These are phyloP conservation scores for Bactericera cockerelli DNA, from an alignment of 1,140 invertebrate genomes.

Conservation along the genomic window DNA sequence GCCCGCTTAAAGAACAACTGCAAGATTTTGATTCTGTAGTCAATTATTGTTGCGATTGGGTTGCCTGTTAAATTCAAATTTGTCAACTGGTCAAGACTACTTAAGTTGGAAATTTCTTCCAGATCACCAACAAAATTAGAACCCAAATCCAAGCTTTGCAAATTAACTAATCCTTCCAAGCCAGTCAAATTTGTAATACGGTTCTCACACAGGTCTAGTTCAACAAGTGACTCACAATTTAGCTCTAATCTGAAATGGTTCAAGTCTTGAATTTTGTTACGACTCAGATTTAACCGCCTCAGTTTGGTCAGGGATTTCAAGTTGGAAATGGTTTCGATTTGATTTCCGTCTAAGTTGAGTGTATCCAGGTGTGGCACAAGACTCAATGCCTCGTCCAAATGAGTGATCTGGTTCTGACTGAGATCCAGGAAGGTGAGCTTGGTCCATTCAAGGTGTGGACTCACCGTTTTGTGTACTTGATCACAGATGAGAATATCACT, in stretches of 20 bases:
- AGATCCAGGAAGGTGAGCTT: slow-evolving; percentile 52
- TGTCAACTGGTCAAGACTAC: slow-evolving; percentile 69
- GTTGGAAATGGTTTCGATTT: slow-evolving; percentile 54
- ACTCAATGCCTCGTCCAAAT: slow-evolving; percentile 64
- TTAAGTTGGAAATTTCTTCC: slow-evolving; percentile 62
- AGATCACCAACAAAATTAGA: slow-evolving; percentile 69
- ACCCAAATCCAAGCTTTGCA: slow-evolving; percentile 71
- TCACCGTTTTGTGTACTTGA: slow-evolving; percentile 36
- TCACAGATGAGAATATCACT: slow-evolving; percentile 63
- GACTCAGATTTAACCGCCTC: slow-evolving; percentile 55
- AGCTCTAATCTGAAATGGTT: slow-evolving; percentile 39
- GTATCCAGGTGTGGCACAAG: slow-evolving; percentile 55
- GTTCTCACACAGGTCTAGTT: slow-evolving; percentile 77
- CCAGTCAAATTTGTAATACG: slow-evolving; percentile 54
- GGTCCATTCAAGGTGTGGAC: slow-evolving; percentile 41
- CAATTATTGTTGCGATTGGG: slow-evolving; percentile 66
- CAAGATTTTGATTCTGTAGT: slow-evolving; percentile 80
- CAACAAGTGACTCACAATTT: slow-evolving; percentile 64
- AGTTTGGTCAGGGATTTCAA: slow-evolving; percentile 61
- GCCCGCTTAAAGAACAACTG: slow-evolving; percentile 64
- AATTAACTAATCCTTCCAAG: slow-evolving; percentile 66
- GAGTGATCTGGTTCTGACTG: slow-evolving; percentile 57
- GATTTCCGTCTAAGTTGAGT: slow-evolving; percentile 60
- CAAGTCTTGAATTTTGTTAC: slow-evolving; percentile 52
- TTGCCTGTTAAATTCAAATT: slow-evolving; percentile 73